Evolutionary conservation across 2,888 invertebrate species (phyloP).

Genomic region (Erpobdella octoculata): DNA sequence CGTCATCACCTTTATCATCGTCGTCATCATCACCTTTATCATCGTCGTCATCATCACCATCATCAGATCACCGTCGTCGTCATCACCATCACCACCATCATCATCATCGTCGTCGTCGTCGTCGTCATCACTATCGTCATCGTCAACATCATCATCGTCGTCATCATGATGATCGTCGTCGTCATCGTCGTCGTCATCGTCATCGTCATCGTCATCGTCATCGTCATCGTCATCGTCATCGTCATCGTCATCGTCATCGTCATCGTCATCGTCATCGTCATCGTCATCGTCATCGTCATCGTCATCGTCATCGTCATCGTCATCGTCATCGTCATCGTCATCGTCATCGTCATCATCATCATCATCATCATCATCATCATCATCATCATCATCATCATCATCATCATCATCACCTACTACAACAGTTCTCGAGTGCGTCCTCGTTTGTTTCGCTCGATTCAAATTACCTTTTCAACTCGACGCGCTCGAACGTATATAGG

Average conservation of each 20-base stretch:
- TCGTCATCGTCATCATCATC: not conserved
- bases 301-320: constrained; percentile 18
- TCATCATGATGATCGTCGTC: not conserved
- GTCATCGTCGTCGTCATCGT: not conserved
- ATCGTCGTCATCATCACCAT: not conserved
- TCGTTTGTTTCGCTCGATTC: too few relatives aligned
- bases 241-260: not conserved
- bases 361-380: constrained; percentile 23
- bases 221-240: not conserved
- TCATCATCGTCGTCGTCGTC: not conserved
- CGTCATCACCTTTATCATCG: not conserved
- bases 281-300: not conserved
- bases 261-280: not conserved
- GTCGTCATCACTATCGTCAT: not conserved
- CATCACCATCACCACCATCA: constrained; percentile 1
- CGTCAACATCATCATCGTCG: not conserved
- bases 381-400: constrained; percentile 28
- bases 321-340: constrained; percentile 22
- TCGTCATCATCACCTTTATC: not conserved
- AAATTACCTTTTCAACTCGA: too few relatives aligned
- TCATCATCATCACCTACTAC: constrained; percentile 24
- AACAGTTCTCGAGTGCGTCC: not conserved
- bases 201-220: not conserved
- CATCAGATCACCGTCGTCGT: not conserved
- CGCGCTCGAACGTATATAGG: too few relatives aligned